Percentiles rank a stretch among this genome's conserved stretches.
Evolutionary conservation across 2,113 vertebrate genomes (phyloP).

Genomic region (Macheiramphus alcinus): DNA sequence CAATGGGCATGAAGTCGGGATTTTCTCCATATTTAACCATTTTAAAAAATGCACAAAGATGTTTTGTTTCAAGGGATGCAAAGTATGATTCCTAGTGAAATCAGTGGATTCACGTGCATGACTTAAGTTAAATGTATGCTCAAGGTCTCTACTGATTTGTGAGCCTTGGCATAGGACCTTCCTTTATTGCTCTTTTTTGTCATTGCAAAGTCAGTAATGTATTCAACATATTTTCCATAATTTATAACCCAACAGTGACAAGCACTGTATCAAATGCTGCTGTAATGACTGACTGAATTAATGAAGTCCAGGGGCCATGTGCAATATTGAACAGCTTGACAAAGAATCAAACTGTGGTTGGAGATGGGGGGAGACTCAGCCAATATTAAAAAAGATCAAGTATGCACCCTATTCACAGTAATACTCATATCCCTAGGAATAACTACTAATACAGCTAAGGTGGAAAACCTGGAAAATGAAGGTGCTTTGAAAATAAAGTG

Average conservation of each 20-base stretch:
- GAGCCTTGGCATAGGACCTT: not conserved
- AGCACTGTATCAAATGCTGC: not conserved
- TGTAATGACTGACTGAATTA: not conserved
- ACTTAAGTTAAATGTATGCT: not conserved
- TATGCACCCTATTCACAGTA: not conserved
- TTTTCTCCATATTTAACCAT: not conserved
- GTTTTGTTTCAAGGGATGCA: not conserved
- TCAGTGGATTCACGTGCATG: not conserved
- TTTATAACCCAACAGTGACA: not conserved
- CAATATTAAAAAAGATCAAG: not conserved
- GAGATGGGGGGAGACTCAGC: not conserved
- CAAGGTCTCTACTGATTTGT: not conserved
- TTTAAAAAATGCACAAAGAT: not conserved
- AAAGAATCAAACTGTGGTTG: not conserved
- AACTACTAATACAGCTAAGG: not conserved
- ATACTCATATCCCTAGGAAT: not conserved
- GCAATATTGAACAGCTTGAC: not conserved
- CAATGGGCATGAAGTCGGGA: not conserved
- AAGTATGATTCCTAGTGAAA: not conserved
- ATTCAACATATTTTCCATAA: not conserved
- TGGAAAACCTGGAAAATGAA: not conserved
- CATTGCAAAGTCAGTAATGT: not conserved
- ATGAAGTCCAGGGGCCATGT: not conserved
- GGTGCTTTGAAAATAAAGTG: not conserved
- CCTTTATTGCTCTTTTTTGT: not conserved